Base-by-base conservation (phyloP, 2,888 invertebrate genomes). In the Eudasyphora cyanicolor region DNA sequence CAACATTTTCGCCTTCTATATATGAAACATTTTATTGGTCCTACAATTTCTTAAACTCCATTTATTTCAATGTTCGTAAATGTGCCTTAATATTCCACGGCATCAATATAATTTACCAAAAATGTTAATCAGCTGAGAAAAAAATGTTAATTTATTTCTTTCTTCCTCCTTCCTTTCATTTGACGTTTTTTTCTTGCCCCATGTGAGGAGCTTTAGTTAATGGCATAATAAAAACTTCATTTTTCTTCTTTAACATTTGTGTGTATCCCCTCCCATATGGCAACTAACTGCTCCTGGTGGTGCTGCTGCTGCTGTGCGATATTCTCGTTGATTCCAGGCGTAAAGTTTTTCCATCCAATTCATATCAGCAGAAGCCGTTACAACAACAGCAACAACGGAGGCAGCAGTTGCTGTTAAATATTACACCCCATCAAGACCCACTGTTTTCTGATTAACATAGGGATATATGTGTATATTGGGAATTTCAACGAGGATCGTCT, bases 51-150 rank as follows among this genome's bases (percentile, higher is more conserved):
- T n/a, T n/a, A n/a, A n/a, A n/a, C n/a, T n/a, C n/a, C n/a, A n/a
- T n/a, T n/a, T n/a, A n/a, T n/a, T n/a, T n/a, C n/a, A n/a, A n/a
- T n/a, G n/a, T n/a, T n/a, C n/a, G n/a, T n/a, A n/a, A n/a, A n/a
- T 71, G 64, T 76, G 71, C 60, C 45, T 71, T 79, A 82, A 82
- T 79, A 82, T 45, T 76, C 82, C n/a, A n/a, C 79, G 49, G 79
- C 74, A 82, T 82, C 82, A 83, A 75, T 83, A 77, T 80, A 82
- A 76, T 83, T 83, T 62, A 75, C 74, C n/a, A 83, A 70, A 77
- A 80, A 83, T 83, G 62, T 83, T 79, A 77, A 83, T 75, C 73
- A 76, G 79, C 79, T 74, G n/a, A n/a, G n/a, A n/a, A n/a, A 75
- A 73, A 76, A 79, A 77, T 24, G 77, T 77, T 42, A 73, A 79